A percentile compares a stretch with the other conserved stretches of the same genome.
Evolutionary conservation across 1,140 invertebrate species (phyloP).

Genomic region (Diorhabda sublineata): DNA sequence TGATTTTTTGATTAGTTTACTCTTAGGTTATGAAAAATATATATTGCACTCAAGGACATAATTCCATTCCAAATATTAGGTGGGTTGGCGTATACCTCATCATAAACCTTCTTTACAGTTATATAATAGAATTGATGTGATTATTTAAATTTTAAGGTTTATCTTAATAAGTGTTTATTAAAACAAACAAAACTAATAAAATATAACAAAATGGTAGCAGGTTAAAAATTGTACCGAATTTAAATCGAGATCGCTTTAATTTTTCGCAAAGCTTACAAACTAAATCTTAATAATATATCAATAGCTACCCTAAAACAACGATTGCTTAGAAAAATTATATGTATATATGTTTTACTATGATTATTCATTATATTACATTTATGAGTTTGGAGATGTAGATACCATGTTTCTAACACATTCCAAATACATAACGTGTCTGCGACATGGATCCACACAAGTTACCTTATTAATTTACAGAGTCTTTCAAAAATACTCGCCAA

Average conservation of each 20-base stretch:
- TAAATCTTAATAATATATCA: slow-evolving; percentile 48
- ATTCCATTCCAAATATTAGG: too few species aligned
- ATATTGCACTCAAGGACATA: too few species aligned
- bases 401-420: slow-evolving; percentile 37
- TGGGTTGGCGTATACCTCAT: too few species aligned
- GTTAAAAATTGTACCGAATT: slow-evolving; percentile 39
- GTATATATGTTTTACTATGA: slow-evolving; percentile 46
- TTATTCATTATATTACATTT: slow-evolving; percentile 46
- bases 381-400: slow-evolving; percentile 43
- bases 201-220: slow-evolving; percentile 37
- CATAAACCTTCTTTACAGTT: too few species aligned
- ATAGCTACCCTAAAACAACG: slow-evolving; percentile 48
- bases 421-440: slow-evolving; percentile 29
- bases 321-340: slow-evolving; percentile 50
- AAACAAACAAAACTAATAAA: slow-evolving; percentile 15
- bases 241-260: slow-evolving; percentile 46
- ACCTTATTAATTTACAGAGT: slow-evolving; percentile 13
- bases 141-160: neutral
- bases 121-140: too few species aligned
- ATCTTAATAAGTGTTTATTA: slow-evolving; percentile 3
- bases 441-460: slow-evolving; percentile 39
- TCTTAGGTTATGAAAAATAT: too few species aligned
- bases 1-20: too few species aligned
- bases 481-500: neutral
- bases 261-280: slow-evolving; percentile 49